Base-by-base conservation (phyloP, 2,797 vertebrate genomes). In the Sarcoramphus papa region DNA sequence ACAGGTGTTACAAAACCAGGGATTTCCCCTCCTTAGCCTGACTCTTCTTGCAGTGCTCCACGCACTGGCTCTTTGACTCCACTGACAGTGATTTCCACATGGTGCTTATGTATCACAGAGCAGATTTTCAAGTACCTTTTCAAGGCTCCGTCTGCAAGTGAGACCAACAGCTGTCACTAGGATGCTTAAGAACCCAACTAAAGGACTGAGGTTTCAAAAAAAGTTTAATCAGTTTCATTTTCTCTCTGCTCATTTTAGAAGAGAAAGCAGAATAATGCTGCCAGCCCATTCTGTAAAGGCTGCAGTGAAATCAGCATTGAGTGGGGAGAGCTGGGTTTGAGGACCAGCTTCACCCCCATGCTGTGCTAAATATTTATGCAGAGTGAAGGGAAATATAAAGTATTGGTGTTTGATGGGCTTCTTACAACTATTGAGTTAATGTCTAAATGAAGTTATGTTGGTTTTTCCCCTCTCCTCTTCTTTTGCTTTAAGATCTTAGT, bases 41-140 rank as follows among this genome's bases (percentile, higher is more conserved):
- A 37, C 43, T 90, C 12, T 50, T 85, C 21, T 54, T 72, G 37
- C 24, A 86, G 27, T 72, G 68, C 31, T 84, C 31, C 35, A 51
- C 0, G 1, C 14, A 17, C 9, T 45, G 82, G 8, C 27, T 90
- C 28, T 87, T 88, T 1, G 5, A 11, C 45, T 78, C 45, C 69
- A 28, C 13, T 63, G 48, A 63, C 54, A 33, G 27, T 13, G 40
- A 77, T 72, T 83, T 93, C 50, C 33, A 48, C 8, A 11, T 48
- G 82, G 37, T 67, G 17, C 54, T 90, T 72, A 85, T 70, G 22
- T 81, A 72, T 73, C 65, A 73, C 28, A 54, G 51, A 86, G 40
- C 28, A 69, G 33, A 86, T 69, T 91, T 91, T 79, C 43, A 93
- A 93, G 91, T 48, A 60, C 45, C 80, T 94, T 93, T 90, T 83